These are phyloP conservation scores for Phoxinus phoxinus DNA, from an alignment of 2,113 vertebrate species.

Conservation along the genomic window DNA sequence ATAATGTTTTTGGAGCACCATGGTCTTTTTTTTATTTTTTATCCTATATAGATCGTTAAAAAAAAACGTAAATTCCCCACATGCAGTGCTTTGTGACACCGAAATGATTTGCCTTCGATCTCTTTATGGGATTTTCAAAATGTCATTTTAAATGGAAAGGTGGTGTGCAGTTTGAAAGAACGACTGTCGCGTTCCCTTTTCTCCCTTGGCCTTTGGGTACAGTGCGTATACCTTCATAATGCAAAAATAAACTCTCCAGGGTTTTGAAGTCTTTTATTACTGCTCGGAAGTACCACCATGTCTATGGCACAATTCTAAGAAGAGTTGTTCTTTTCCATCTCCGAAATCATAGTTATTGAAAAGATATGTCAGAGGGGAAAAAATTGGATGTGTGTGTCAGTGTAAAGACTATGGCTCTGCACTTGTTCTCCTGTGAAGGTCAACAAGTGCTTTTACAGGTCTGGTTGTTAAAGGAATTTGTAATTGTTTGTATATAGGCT, in stretches of 20 bases:
- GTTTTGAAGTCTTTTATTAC: not conserved
- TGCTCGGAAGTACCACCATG: not conserved
- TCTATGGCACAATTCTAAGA: not conserved
- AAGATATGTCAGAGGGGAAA: constrained; percentile 1
- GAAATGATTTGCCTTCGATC: constrained; percentile 4
- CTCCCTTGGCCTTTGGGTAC: constrained; percentile 4
- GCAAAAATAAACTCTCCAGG: constrained; percentile 22
- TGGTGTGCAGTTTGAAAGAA: constrained; percentile 33
- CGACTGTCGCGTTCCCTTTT: not conserved
- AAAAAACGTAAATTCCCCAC: not conserved
- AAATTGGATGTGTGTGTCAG: not conserved
- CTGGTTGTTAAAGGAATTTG: not conserved
- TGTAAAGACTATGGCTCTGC: constrained; percentile 16
- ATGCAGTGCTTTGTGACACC: not conserved
- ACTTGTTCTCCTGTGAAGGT: not conserved
- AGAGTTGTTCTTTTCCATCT: not conserved
- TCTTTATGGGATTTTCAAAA: constrained; percentile 27
- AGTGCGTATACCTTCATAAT: constrained; percentile 11
- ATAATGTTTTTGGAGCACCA: not conserved
- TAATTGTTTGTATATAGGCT: too few species aligned
- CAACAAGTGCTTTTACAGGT: not conserved
- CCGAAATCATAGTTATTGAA: constrained; percentile 34
- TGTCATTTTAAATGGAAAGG: constrained; percentile 39
- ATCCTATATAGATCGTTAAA: not conserved
- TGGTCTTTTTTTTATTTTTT: not conserved